phyloP scores from a whole-genome alignment of 2,888 invertebrate species.

The Tinea semifulvella region DNA sequence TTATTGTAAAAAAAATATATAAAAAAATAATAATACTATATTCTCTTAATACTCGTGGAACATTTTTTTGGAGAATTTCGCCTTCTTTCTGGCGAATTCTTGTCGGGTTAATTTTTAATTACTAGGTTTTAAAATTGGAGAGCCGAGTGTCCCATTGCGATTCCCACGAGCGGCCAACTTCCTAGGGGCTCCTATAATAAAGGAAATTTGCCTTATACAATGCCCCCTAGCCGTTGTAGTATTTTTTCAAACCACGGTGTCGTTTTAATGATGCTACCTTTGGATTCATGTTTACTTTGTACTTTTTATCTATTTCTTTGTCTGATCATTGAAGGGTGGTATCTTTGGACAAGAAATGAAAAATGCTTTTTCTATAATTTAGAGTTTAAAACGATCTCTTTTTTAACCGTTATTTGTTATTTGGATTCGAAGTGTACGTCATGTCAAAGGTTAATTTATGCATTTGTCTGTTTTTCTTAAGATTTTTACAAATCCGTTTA shows the following conservation, averaged over 20 bases:
- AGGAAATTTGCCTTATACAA: slow-evolving; percentile 10
- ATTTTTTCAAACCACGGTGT: slow-evolving; percentile 41
- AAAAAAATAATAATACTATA: too few species aligned
- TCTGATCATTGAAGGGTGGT: slow-evolving; percentile 38
- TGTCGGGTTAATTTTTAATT: too few species aligned
- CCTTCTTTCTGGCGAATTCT: too few species aligned
- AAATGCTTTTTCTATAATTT: slow-evolving; percentile 40
- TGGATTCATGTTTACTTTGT: slow-evolving; percentile 52
- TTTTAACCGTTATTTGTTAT: slow-evolving; percentile 34
- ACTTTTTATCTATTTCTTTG: slow-evolving; percentile 49
- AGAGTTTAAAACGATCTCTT: slow-evolving; percentile 23
- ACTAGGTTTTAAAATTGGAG: too few species aligned
- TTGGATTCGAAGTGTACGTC: slow-evolving; percentile 22
- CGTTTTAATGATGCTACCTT: slow-evolving; percentile 49
- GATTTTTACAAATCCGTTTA: neutral
- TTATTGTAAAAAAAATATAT: too few species aligned
- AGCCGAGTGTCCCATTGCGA: slow-evolving; percentile 12
- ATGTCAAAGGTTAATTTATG: slow-evolving; percentile 5
- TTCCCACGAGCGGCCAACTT: slow-evolving; percentile 17
- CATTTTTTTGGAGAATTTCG: too few species aligned
- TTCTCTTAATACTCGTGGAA: too few species aligned
- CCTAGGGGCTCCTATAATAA: slow-evolving; percentile 5
- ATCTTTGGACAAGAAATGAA: slow-evolving; percentile 51
- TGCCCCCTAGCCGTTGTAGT: slow-evolving; percentile 20
- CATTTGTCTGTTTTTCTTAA: neutral